Evolutionary conservation across 2,113 vertebrate genomes (phyloP).

Genomic region (Herpailurus yagouaroundi): DNA sequence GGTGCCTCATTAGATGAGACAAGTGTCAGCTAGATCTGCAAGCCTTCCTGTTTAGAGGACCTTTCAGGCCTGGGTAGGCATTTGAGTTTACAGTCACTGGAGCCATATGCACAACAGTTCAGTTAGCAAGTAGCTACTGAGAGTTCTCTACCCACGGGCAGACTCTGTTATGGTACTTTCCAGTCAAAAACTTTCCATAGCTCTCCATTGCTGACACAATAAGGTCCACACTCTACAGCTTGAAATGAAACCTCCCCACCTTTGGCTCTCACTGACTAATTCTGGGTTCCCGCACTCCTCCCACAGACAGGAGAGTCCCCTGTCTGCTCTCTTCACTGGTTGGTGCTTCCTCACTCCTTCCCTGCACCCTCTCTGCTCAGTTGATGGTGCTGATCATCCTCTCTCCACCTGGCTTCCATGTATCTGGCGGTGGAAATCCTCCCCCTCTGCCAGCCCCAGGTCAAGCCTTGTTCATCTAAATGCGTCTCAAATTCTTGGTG

Average conservation of each 20-base stretch:
- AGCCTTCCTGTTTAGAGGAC: not conserved
- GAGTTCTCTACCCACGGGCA: not conserved
- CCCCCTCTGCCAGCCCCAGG: not conserved
- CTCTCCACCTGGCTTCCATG: not conserved
- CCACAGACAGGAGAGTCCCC: not conserved
- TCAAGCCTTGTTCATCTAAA: not conserved
- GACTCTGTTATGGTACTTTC: not conserved
- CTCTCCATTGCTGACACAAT: not conserved
- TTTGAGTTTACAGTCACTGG: not conserved
- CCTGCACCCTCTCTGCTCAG: not conserved
- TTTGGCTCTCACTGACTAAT: not conserved
- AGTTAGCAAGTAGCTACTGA: not conserved
- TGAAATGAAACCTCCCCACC: not conserved
- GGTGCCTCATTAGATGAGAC: not conserved
- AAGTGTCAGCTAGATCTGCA: not conserved
- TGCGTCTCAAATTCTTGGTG: not conserved
- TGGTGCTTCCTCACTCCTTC: not conserved
- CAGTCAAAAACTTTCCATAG: not conserved
- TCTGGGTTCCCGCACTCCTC: not conserved
- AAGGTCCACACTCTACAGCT: not conserved
- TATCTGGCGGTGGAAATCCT: not conserved
- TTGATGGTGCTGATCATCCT: not conserved
- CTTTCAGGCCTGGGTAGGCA: not conserved
- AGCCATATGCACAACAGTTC: not conserved
- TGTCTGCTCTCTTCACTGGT: not conserved